Conservation (phyloP, 2,113 vertebrate genomes). For the Callionymus lyra region DNA sequence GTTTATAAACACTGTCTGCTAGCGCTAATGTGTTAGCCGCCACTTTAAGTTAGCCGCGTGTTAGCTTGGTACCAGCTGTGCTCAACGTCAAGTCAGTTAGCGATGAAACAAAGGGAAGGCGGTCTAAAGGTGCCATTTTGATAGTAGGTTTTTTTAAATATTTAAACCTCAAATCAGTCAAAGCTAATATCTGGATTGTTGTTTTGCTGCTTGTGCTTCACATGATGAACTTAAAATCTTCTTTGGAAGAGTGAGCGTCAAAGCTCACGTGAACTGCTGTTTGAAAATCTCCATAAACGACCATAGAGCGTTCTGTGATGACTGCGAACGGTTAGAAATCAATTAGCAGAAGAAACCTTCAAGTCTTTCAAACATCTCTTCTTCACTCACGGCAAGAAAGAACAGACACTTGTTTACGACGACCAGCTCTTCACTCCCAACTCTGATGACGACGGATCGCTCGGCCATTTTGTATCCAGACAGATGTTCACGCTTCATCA, state of each 20-base stretch:
- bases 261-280: not conserved
- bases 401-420: not conserved
- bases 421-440: not conserved
- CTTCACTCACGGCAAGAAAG: too few relatives aligned
- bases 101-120: not conserved
- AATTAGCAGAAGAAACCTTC: not conserved
- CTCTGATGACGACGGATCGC: not conserved
- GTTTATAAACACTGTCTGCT: too few relatives aligned
- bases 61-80: not conserved
- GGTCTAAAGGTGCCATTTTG: conserved; percentile 1
- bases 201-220: too few relatives aligned
- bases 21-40: too few relatives aligned
- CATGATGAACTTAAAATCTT: not conserved
- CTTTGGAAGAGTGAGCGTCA: not conserved
- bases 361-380: too few relatives aligned
- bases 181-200: not conserved
- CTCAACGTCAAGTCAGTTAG: not conserved
- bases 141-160: not conserved
- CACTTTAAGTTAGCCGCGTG: not conserved
- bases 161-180: not conserved
- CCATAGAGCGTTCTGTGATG: not conserved
- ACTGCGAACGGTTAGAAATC: not conserved
- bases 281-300: not conserved
- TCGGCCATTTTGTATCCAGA: conserved; percentile 1
- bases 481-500: conserved; percentile 3